Percentiles rank a stretch among this genome's conserved stretches.
phyloP scores from a whole-genome alignment of 2,113 vertebrate genomes.

The Ptilorrhoa leucosticta region DNA sequence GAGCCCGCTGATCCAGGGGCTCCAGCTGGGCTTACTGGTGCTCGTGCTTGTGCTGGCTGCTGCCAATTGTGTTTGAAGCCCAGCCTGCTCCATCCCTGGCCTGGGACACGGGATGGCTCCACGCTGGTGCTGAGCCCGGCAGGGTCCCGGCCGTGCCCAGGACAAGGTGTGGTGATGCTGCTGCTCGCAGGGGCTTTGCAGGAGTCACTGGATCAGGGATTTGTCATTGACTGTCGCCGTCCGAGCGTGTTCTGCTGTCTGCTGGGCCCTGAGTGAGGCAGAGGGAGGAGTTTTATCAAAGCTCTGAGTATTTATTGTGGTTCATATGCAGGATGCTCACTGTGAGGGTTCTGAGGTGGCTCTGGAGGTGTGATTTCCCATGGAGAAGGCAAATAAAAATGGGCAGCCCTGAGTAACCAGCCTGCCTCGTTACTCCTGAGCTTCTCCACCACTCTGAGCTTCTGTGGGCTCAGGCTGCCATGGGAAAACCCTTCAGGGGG shows the following conservation, averaged over 20 bases:
- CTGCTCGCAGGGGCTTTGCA: neutral
- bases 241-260: neutral
- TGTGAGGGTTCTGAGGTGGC: neutral
- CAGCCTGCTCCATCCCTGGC: neutral
- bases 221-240: rapidly evolving
- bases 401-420: neutral
- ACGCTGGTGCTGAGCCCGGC: neutral
- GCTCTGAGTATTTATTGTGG: neutral
- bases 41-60: neutral
- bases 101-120: rapidly evolving
- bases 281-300: neutral
- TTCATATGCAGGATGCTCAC: neutral
- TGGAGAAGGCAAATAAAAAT: conserved; percentile 41
- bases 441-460: neutral
- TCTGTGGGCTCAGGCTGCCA: rapidly evolving
- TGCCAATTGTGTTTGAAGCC: neutral
- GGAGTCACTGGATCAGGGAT: rapidly evolving
- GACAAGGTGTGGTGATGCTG: rapidly evolving
- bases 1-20: neutral
- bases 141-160: neutral
- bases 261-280: neutral
- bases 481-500: rapidly evolving
- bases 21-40: neutral
- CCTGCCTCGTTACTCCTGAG: neutral
- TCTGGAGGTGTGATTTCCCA: neutral